Evolutionary conservation across 2,113 vertebrate species (phyloP).

Genomic region (Mandrillus leucophaeus): DNA sequence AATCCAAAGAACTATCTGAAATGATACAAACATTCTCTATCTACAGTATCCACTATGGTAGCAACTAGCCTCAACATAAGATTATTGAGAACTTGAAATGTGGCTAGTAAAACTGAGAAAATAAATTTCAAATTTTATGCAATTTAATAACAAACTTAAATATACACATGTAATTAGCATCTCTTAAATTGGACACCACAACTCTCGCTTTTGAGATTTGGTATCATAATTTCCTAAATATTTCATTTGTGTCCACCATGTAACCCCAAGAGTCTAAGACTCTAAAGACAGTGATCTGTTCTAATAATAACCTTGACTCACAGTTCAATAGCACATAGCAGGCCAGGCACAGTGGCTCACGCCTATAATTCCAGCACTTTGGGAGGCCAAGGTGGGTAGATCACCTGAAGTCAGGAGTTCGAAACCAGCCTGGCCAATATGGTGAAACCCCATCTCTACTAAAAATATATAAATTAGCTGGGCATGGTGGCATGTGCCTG

Average conservation of each 20-base stretch:
- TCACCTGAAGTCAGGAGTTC: no score
- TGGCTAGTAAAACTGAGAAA: neutral
- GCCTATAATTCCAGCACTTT: no score
- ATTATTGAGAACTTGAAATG: neutral
- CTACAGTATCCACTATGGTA: no score
- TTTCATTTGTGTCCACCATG: neutral
- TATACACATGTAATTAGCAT: neutral
- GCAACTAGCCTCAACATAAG: neutral
- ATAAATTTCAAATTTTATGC: neutral
- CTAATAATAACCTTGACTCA: neutral
- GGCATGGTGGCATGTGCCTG: no score
- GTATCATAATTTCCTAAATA: neutral
- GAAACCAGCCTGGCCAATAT: no score
- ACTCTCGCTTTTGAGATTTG: neutral
- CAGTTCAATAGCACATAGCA: neutral
- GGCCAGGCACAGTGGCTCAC: no score
- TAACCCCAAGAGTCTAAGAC: neutral
- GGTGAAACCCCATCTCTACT: no score
- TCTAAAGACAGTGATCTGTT: neutral
- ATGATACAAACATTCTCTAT: neutral
- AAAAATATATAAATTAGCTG: no score
- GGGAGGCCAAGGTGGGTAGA: no score
- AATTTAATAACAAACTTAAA: neutral
- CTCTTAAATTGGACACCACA: neutral
- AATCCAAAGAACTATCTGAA: neutral